Evolutionary conservation across 2,797 vertebrate species (phyloP), one percentile per base, ranked within the genome.

Genomic region (Gastrophryne carolinensis): DNA sequence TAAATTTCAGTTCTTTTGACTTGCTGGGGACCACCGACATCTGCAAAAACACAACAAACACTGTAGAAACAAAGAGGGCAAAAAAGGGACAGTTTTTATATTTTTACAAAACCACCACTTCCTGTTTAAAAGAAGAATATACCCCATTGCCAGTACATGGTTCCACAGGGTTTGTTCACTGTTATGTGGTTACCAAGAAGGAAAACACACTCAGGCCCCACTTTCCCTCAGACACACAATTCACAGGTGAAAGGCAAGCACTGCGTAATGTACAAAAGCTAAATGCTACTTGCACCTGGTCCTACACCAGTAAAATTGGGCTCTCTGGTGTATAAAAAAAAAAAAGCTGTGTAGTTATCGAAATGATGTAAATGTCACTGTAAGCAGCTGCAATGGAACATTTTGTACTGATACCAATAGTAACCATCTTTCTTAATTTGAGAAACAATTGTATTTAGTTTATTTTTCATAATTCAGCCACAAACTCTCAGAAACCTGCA

Each of bases 1-100:
- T 85, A 80, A 89, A 88, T 83, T 81, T 87, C 70, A 93, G 89
- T 52, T 94, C 92, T 76, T 88, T 91, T 66, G 91, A 89, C 76
- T 89, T 91, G 85, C 84, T 91, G 72, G 90, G 87, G 27, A 81
- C 85, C 86, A 91, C 87, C 69, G 91, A 91, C n/a, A 93, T 87
- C 94, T 98, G 83, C 77, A 80, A 82, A 58, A 81, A 60, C 81
- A 79, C 24, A 79, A 72, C 53, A 84, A 77, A 78, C 69, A 75
- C 79, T 76, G 72, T 67, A 85, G 74, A 79, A 82, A 75, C 41
- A 81, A 15, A 37, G 80, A 1, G 75, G 77, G 83, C 78, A 79
- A 84, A 67, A 80, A 1, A 75, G 77, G 83, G 78, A 79, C 84
- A 67, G 60, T 79, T 41, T 65, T 27, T 84, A 81, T 86, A 65